A percentile compares a stretch with the other conserved stretches of the same genome.
Conservation (phyloP, 2,797 vertebrate species). For the Chanos chanos region DNA sequence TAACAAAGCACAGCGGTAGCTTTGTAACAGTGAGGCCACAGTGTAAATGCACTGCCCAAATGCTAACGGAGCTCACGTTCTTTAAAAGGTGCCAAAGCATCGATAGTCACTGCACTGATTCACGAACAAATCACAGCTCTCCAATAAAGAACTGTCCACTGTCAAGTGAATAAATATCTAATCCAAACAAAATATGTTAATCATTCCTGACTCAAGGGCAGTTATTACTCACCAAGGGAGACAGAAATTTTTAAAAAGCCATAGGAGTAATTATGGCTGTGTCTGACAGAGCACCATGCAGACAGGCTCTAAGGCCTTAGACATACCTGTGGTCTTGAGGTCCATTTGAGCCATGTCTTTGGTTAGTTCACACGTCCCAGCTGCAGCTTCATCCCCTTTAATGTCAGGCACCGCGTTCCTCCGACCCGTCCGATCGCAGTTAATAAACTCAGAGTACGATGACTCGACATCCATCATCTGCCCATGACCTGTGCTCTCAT, state of each 20-base stretch:
- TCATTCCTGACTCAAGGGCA: too few relatives aligned
- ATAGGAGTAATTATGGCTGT: neutral
- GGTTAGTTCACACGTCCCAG: slow-evolving; percentile 82
- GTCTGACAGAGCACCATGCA: neutral
- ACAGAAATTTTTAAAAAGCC: neutral
- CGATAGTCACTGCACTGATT: neutral
- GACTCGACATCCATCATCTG: slow-evolving; percentile 95
- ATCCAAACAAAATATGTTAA: neutral
- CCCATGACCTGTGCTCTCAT: slow-evolving; percentile 76
- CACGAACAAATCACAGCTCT: neutral
- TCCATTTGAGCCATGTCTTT: slow-evolving; percentile 83
- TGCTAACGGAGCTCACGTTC: neutral
- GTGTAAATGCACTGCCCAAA: too few relatives aligned
- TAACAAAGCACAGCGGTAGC: too few relatives aligned
- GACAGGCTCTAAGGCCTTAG: neutral
- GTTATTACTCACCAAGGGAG: neutral
- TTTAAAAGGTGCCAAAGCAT: neutral
- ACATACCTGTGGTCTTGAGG: slow-evolving; percentile 70
- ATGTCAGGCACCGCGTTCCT: slow-evolving; percentile 96
- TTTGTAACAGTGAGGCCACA: too few relatives aligned
- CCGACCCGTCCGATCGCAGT: slow-evolving; percentile 90
- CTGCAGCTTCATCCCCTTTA: slow-evolving; percentile 64
- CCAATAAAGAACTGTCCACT: neutral
- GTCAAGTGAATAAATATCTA: neutral
- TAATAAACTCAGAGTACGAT: slow-evolving; percentile 93